A percentile compares a stretch with the other conserved stretches of the same genome.
phyloP scores from a whole-genome alignment of 1,140 invertebrate species.

The Hyles euphorbiae region DNA sequence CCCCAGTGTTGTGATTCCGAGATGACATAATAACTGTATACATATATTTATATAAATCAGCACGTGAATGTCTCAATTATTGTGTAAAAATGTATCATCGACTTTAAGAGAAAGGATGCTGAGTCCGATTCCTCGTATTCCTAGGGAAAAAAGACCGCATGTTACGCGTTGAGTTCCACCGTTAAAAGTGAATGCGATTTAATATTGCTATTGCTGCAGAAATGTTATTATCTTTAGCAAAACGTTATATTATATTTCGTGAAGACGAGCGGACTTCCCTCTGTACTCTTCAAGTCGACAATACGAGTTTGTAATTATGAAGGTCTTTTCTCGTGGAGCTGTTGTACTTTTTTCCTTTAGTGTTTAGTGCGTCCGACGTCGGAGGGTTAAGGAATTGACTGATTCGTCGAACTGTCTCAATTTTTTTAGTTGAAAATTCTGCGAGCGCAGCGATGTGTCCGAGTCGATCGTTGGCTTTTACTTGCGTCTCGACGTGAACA shows the following conservation, averaged over 20 bases:
- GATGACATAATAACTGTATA: slow-evolving; percentile 32
- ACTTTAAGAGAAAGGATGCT: too few species aligned
- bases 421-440: slow-evolving; percentile 33
- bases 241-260: too few species aligned
- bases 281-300: too few species aligned
- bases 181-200: too few species aligned
- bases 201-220: too few species aligned
- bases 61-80: slow-evolving; percentile 33
- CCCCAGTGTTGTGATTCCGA: slow-evolving; percentile 61
- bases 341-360: slow-evolving; percentile 35
- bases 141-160: too few species aligned
- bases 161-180: too few species aligned
- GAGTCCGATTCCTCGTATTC: too few species aligned
- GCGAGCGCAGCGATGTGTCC: slow-evolving; percentile 18
- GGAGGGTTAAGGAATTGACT: slow-evolving; percentile 41
- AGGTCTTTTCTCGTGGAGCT: slow-evolving; percentile 28
- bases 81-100: slow-evolving; percentile 17
- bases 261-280: too few species aligned
- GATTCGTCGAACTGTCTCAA: slow-evolving; percentile 45
- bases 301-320: slow-evolving; percentile 22
- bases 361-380: slow-evolving; percentile 17
- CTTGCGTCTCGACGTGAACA: too few species aligned
- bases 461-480: slow-evolving; percentile 18
- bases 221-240: too few species aligned
- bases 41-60: slow-evolving; percentile 25